Conservation (phyloP, 1,140 invertebrate genomes). For the Thrips palmi region DNA sequence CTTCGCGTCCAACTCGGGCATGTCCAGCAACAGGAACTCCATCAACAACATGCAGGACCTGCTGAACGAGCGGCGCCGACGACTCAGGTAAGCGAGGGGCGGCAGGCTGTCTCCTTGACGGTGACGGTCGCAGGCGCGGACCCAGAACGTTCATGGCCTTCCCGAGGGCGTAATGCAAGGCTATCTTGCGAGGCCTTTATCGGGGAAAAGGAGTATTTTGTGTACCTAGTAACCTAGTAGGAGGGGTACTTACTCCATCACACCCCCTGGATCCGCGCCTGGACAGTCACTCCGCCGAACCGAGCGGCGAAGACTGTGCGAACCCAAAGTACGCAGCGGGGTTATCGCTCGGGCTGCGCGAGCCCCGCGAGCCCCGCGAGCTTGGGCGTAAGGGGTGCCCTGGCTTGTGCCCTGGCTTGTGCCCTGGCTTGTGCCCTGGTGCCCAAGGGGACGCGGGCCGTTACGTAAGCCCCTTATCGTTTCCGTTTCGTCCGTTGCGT, state of each 20-base stretch:
- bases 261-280: neutral
- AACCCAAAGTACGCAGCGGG: no score
- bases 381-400: no score
- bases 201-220: constrained; percentile 5
- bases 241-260: neutral
- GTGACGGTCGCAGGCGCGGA: neutral
- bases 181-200: constrained; percentile 11
- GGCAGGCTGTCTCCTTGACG: neutral
- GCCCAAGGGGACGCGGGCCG: no score
- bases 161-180: neutral
- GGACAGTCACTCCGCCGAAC: no score
- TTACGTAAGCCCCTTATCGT: no score
- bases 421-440: no score
- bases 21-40: constrained; percentile 17
- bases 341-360: no score
- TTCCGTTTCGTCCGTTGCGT: no score
- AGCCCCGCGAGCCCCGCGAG: no score
- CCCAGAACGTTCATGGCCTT: neutral
- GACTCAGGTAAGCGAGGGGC: constrained; percentile 27
- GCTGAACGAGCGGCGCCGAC: constrained; percentile 27
- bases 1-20: constrained; percentile 15
- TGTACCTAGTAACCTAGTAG: constrained; percentile 2
- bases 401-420: no score
- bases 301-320: no score
- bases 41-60: constrained; percentile 23